Evolutionary conservation across 2,113 vertebrate genomes (phyloP), one percentile per base, ranked within the genome.

Genomic region (Colius striatus): DNA sequence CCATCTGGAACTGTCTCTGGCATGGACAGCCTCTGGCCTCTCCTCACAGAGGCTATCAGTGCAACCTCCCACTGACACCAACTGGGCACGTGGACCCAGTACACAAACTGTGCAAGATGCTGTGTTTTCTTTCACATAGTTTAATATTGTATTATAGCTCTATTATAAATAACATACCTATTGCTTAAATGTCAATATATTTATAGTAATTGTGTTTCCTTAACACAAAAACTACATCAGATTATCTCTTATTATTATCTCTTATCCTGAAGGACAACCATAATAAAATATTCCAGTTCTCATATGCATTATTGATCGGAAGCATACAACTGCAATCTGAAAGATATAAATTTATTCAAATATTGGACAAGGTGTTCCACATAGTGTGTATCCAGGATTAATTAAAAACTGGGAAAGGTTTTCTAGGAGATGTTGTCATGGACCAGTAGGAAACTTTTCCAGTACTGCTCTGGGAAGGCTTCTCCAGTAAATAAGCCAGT

Each of bases 41-140:
- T 38, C 8, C 19, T 53, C n/a, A 54, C 2, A 36, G 22, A 51
- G 6, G 2, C 5, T 7, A 80, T 11, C 5, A 4, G 11, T 27
- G 30, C 19, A 79, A 29, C 6, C 8, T 6, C 4, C 23, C 9
- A 15, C 15, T 48, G 8, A 11, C 20, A 67, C 18, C 23, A 48
- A 8, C 16, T 3, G 6, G 15, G 11, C 10, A 50, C 3, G 3
- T 22, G 30, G 23, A 72, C 1, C 3, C 22, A 34, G 8, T 27
- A 30, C 6, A 66, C 8, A 75, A 74, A 23, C 18, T 63, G 21
- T 81, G 5, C 4, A 57, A 51, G 22, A 15, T 29, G 19, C 3
- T 50, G 29, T 30, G 5, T 5, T 80, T 23, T 36, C 22, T 51
- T 75, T 62, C n/a, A 58, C 34, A 21, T 32, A 19, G 27, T 32